Evolutionary conservation across 2,113 vertebrate genomes (phyloP), one percentile per base, ranked within the genome.

Genomic region (Danionella cerebrum): DNA sequence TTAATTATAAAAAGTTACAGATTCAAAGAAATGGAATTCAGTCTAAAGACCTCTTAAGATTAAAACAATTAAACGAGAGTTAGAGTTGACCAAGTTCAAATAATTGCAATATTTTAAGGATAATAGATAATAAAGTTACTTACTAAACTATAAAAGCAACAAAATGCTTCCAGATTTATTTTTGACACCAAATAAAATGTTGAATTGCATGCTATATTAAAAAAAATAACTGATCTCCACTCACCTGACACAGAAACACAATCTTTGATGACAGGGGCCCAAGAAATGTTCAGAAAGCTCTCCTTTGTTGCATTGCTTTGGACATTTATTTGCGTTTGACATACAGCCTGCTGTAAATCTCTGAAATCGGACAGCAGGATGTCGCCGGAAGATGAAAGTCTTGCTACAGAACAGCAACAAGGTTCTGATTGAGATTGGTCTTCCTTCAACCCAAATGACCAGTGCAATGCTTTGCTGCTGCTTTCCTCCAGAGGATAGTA

Each of bases 231-330:
- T 14, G 13, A 6, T 22, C 13, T 48, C 4, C 24, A 50, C 76
- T 5, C 65, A 97, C 94, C 94, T 80, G 94, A 96, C 27, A 93
- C 27, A 0, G 91, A 85, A 6, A 97, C 27, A 58, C 78, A 89
- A 41, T 74, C 72, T 9, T 82, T 73, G 59, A 94, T 79, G 50
- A 67, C 70, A 0, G 94, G 92, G 29, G 94, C 91, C 93, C 92
- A 96, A 0, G 83, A 88, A 74, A 92, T 64, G 0, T 14, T 78
- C 69, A 93, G 78, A 48, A 89, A 79, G 1, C 87, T 80, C 0
- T 31, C 60, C 1, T n/a, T 7, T 0, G 77, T 27, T 18, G 31
- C n/a, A 0, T 54, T 66, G 0, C 19, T 29, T 27, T 64, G 47
- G 74, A 83, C 4, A 71, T 76, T 7, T 65, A 90, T 86, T 76